Base-by-base conservation (phyloP, 1,140 invertebrate species). In the Calliopsis andreniformis region DNA sequence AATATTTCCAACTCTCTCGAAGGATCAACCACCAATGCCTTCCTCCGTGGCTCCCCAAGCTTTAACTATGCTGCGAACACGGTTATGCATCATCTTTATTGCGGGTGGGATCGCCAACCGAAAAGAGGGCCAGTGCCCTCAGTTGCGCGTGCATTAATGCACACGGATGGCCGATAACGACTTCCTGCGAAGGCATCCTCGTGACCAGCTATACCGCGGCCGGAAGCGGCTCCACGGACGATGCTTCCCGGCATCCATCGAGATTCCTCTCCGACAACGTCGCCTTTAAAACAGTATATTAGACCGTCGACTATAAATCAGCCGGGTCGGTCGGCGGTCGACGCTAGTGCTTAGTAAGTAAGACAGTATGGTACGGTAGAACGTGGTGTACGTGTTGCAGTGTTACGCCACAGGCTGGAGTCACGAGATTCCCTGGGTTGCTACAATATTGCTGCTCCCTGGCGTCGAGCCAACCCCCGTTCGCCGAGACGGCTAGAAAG, bases 391-490 rank as follows among this genome's bases (percentile, higher is more conserved):
- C 55, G 61, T 66, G 67, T 82, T 81, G 47, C 67, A 62, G 69
- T 79, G 69, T 77, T 84, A 84, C 84, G 80, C 78, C 71, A 84
- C 67, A 73, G 58, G 79, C 75, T 64, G 69, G 73, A 86, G 78
- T 84, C 86, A 80, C 84, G 78, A 67, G 80, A 79, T 84, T 70
- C 69, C 58, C 76, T 55, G 63, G 78, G 61, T 85, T 84, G 84
- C 80, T 88, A 84, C 86, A 83, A 88, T 88, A 88, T 88, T 88
- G 84, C 87, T 71, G 77, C 80, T 85, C 82, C 63, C 14, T 88
- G 87, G 87, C 87, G 43, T 63, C 47, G 71, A 53, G 86, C 87
- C 87, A 88, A 79, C 80, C 59, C 56, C 35, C 64, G 14, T 32
- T 32, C 14, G 58, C 0, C 25, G 20, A 25, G 2, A 25, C 7